Base-by-base conservation (phyloP, 1,140 invertebrate species). In the Pissodes strobi region DNA sequence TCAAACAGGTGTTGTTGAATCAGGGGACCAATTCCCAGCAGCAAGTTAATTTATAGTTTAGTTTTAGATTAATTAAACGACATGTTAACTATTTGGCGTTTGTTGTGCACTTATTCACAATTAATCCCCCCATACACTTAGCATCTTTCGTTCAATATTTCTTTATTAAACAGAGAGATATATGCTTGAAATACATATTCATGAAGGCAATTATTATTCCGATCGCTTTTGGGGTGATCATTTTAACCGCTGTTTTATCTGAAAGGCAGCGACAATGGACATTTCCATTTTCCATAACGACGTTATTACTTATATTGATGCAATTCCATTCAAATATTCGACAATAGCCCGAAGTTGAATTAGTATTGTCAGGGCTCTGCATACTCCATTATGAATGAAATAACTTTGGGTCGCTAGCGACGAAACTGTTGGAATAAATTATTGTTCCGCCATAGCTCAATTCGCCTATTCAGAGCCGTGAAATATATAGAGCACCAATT, bases 1-100 rank as follows among this genome's bases (percentile, higher is more conserved):
- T 49, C 12, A 25, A 49, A 49, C 46, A 49, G 46, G 46, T 49
- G 46, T 49, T 49, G 46, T 43, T 43, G 39, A 49, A 49, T 49
- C 46, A 12, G 22, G 22, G 41, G 12, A 43, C 10, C 41, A n/a
- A n/a, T n/a, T n/a, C 30, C 30, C 30, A 37, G 30, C 30, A 37
- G 30, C 30, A 37, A 37, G 30, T 37, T n/a, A 9, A 37, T 9
- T 37, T n/a, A 37, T 37, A 37, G 13, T 37, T 37, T 37, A 37
- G 9, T 37, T 37, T 37, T n/a, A 37, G 30, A n/a, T 1, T 37
- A 37, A 37, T 37, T 37, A 37, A 37, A 37, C 30, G 9, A 37
- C 9, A 37, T 37, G 9, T 9, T 37, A n/a, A 37, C 9, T 37
- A 37, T n/a, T n/a, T n/a, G n/a, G n/a, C n/a, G n/a, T n/a, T n/a